Conservation (phyloP, 2,113 vertebrate genomes). For the Paedocypris sp. region DNA sequence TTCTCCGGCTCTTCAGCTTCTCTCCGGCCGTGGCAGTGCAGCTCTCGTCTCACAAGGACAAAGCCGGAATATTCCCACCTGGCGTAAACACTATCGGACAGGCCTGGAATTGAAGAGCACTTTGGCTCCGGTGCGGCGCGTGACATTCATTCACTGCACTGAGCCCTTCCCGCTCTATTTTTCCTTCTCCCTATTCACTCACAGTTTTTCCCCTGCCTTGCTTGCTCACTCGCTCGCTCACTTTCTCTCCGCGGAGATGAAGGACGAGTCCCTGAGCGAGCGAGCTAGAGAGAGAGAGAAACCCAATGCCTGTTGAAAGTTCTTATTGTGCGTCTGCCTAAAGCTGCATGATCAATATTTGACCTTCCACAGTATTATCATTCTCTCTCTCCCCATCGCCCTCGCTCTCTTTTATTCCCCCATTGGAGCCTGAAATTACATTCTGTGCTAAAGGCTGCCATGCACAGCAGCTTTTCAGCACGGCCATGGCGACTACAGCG, state of each 20-base stretch:
- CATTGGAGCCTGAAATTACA: slow-evolving; percentile 54
- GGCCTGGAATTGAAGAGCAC: slow-evolving; percentile 33
- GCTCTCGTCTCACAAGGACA: slow-evolving; percentile 35
- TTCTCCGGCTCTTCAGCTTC: slow-evolving; percentile 37
- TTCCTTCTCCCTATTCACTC: slow-evolving; percentile 15
- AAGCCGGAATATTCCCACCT: slow-evolving; percentile 26
- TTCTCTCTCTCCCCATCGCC: slow-evolving; percentile 25
- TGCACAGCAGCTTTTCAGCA: slow-evolving; percentile 41
- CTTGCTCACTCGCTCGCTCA: background rate
- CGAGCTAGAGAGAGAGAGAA: background rate
- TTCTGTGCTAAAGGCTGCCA: slow-evolving; percentile 51
- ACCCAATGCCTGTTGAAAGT: slow-evolving; percentile 15
- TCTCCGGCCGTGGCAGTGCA: slow-evolving; percentile 19
- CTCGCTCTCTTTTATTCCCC: slow-evolving; percentile 42
- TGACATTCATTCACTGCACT: background rate
- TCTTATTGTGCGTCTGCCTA: slow-evolving; percentile 22
- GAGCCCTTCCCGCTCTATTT: background rate
- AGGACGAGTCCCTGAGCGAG: slow-evolving; percentile 12
- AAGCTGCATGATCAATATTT: slow-evolving; percentile 50
- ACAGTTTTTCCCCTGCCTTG: slow-evolving; percentile 1
- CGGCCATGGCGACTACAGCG: slow-evolving; percentile 41
- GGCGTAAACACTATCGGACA: slow-evolving; percentile 31
- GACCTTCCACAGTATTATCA: slow-evolving; percentile 41
- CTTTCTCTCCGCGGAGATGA: background rate
- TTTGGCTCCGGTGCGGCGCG: slow-evolving; percentile 4